These are phyloP conservation scores for Ephydatia muelleri DNA, from an alignment of 37 sponge, comb jelly and placozoan genomes.

Conservation along the genomic window DNA sequence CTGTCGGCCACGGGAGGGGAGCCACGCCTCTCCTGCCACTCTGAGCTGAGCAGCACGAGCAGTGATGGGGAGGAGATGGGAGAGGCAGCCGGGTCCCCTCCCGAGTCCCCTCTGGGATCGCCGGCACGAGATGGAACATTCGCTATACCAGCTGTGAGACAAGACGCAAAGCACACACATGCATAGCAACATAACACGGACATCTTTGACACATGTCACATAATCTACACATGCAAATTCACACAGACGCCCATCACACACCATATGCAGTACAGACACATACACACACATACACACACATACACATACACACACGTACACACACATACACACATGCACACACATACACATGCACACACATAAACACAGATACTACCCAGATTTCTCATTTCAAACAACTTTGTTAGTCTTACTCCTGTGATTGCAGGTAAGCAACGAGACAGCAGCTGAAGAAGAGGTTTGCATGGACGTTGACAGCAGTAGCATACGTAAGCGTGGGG, in stretches of 20 bases:
- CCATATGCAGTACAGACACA: no score
- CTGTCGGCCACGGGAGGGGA: conserved; percentile 16
- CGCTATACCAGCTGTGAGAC: background rate
- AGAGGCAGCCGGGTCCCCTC: background rate
- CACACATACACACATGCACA: background rate
- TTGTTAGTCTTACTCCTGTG: background rate
- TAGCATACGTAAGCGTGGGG: background rate
- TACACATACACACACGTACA: no score
- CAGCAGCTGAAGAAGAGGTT: background rate
- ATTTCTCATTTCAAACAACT: no score
- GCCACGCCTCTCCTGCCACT: conserved; percentile 52
- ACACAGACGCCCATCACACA: background rate
- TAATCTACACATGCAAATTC: background rate
- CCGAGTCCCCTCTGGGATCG: conserved; percentile 11
- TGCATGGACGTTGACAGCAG: conserved; percentile 1
- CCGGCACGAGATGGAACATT: background rate
- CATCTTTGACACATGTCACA: background rate
- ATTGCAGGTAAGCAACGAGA: background rate
- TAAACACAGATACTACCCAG: no score
- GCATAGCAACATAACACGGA: no score
- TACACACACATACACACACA: background rate
- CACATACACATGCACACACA: background rate
- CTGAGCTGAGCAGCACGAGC: conserved; percentile 56
- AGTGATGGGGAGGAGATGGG: conserved; percentile 17
- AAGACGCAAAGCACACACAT: background rate